A percentile compares a stretch with the other conserved stretches of the same genome.
Conservation (phyloP, 2,797 vertebrate species). For the Parambassis ranga region DNA sequence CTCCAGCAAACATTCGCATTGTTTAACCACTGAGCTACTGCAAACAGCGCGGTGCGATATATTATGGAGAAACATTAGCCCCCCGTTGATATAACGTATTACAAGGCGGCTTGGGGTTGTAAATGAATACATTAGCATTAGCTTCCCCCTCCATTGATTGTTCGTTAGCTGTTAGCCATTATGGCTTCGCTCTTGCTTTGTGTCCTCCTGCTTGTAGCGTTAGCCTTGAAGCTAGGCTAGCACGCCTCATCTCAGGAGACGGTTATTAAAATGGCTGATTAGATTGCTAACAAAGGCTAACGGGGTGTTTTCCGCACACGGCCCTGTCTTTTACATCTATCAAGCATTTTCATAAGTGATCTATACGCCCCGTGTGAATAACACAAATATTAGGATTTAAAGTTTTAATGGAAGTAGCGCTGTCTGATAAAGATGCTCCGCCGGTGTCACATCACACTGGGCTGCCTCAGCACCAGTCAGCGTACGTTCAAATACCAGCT, state of each 20-base stretch:
- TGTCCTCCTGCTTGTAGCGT: constrained; percentile 31
- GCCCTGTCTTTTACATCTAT: too few relatives aligned
- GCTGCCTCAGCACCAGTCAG: constrained; percentile 25
- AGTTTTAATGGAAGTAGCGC: background rate
- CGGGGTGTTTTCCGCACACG: background rate
- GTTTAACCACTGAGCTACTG: background rate
- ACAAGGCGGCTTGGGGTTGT: background rate
- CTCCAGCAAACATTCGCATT: background rate
- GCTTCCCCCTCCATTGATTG: constrained; percentile 23
- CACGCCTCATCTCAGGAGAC: constrained; percentile 26
- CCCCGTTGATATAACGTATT: background rate
- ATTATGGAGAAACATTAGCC: background rate
- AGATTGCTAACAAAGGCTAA: constrained; percentile 45
- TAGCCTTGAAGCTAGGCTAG: constrained; percentile 30
- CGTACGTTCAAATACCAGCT: constrained; percentile 5
- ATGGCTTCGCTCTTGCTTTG: constrained; percentile 49
- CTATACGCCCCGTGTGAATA: accelerated
- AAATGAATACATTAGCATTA: constrained; percentile 43
- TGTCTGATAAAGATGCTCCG: background rate
- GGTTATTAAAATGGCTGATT: constrained; percentile 72
- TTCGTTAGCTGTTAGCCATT: constrained; percentile 43
- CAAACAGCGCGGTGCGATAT: background rate
- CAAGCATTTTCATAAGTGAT: accelerated
- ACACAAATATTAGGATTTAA: background rate
- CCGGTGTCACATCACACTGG: background rate